A percentile compares a stretch with the other conserved stretches of the same genome.
Conservation (phyloP, 2,797 vertebrate species). For the Rhyacichthys aspro region DNA sequence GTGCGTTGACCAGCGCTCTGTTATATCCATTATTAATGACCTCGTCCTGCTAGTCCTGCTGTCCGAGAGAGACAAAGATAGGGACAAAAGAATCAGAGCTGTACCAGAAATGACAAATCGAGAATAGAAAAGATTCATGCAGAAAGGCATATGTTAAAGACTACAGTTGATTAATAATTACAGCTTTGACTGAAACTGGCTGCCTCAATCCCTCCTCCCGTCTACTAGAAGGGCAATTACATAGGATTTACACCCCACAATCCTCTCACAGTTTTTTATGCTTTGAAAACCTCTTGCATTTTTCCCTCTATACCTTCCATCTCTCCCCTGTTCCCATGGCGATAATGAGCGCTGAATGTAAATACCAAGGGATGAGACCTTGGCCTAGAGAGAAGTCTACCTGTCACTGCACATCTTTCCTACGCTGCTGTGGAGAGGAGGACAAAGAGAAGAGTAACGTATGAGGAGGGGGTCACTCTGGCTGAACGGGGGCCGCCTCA, state of each 20-base stretch:
- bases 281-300: too few species aligned
- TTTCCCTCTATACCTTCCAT: constrained; percentile 4
- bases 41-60: constrained; percentile 66
- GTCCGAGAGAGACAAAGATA: constrained; percentile 37
- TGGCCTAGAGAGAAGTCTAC: constrained; percentile 31
- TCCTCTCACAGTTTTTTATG: constrained; percentile 10
- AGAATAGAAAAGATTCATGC: constrained; percentile 11
- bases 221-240: constrained; percentile 57
- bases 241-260: constrained; percentile 30
- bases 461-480: constrained; percentile 47
- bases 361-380: constrained; percentile 48
- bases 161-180: constrained; percentile 65
- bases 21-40: constrained; percentile 75
- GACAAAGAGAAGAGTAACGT: constrained; percentile 62
- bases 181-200: constrained; percentile 55
- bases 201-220: constrained; percentile 54
- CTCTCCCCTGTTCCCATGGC: constrained; percentile 36
- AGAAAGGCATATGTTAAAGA: constrained; percentile 60
- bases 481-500: constrained; percentile 36
- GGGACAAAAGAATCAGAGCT: constrained; percentile 30
- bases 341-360: constrained; percentile 36
- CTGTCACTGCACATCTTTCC: constrained; percentile 41
- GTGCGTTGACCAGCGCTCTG: constrained; percentile 37
- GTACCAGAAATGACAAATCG: constrained; percentile 28
- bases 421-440: constrained; percentile 19